Evolutionary conservation across 2,888 invertebrate genomes (phyloP), one percentile per base, ranked within the genome.

Genomic region (Meiosimyza decipiens): DNA sequence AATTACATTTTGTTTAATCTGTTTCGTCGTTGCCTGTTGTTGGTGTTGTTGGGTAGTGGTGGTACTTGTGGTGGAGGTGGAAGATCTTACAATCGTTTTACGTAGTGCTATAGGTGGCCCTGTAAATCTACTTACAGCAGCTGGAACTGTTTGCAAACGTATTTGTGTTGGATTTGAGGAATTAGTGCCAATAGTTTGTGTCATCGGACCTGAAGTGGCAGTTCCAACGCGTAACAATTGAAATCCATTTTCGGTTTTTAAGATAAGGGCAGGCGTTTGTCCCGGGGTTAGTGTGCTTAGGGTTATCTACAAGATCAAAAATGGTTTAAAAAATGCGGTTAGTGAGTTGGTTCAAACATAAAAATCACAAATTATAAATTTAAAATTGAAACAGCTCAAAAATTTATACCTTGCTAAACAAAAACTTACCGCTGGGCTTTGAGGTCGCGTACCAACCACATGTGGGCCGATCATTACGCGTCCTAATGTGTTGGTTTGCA

Each of bases 161-260:
- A 95, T 93, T 85, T 93, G 91, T 86, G 92, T 92, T 84, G 91
- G 87, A 84, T 89, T 91, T 80, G 90, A 89, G 85, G 90, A 89
- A 83, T 91, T 89, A 77, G 84, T 82, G 80, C 90, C 89, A 79
- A 87, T 83, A 78, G 86, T 87, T 80, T 88, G 88, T 80, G 85
- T 85, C 78, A 83, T 82, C 76, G 89, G 88, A 80, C 91, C 89
- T 74, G 91, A 88, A 73, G 94, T 91, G 77, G 95, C 92, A 80
- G 95, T 94, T 79, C 95, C 95, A 82, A 96, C 94, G 87, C 96
- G 92, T 85, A 98, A 90, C 87, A 98, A 90, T 88, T 98, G 97
- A 88, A 94, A 95, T 84, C 98, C 98, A 90, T 95, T 97, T 89
- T 98, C 98, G 85, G 97, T 98, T 91, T 97, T 97, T 87, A 98